Percentiles rank a stretch among this genome's conserved stretches.
These are phyloP conservation scores for Eonycteris spelaea DNA, from an alignment of 2,113 vertebrate genomes.

Conservation along the genomic window DNA sequence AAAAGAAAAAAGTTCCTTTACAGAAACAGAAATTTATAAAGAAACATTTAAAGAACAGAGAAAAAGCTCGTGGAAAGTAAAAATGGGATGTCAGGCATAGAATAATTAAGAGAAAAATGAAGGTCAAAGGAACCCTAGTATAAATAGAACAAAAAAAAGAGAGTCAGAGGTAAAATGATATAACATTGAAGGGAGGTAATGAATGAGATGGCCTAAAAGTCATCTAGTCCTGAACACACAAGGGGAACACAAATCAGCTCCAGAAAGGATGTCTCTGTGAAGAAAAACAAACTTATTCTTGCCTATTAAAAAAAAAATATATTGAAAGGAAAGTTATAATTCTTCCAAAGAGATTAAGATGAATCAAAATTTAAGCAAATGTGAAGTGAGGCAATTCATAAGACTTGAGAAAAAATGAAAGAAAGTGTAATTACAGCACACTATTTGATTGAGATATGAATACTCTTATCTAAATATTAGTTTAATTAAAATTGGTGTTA, in stretches of 20 bases:
- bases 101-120: not conserved
- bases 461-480: not conserved
- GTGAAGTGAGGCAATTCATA: not conserved
- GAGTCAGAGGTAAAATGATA: not conserved
- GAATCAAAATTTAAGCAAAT: not conserved
- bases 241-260: fast-evolving
- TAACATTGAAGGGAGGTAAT: not conserved
- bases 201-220: not conserved
- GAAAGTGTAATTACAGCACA: not conserved
- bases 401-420: not conserved
- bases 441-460: not conserved
- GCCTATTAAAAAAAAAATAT: not conserved
- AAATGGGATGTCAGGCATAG: not conserved
- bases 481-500: not conserved
- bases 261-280: not conserved
- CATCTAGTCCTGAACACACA: not conserved
- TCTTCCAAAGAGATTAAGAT: not conserved
- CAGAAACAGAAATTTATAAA: not conserved
- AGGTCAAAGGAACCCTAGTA: not conserved
- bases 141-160: not conserved
- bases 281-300: not conserved
- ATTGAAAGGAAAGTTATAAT: not conserved
- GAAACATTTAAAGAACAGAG: not conserved
- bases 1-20: not conserved
- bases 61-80: not conserved